Evolutionary conservation across 2,888 invertebrate genomes (phyloP).

Genomic region (Copidosoma aretas): DNA sequence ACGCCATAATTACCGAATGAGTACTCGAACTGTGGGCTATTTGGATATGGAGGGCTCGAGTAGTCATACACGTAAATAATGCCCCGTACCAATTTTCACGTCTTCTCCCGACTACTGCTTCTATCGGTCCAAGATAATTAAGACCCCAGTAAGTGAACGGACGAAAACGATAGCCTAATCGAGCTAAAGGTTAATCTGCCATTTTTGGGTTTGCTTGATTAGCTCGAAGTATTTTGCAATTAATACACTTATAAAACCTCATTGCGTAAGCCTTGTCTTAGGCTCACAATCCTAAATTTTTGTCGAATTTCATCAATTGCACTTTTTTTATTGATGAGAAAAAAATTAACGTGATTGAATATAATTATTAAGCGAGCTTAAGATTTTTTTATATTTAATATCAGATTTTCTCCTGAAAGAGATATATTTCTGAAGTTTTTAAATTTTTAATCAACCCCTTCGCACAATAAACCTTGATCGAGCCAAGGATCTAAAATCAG

Average conservation of each 20-base stretch:
- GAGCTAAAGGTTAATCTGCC: not conserved
- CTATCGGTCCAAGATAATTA: not conserved
- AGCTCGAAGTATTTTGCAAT: not conserved
- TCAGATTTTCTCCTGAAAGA: too few species aligned
- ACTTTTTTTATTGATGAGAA: not conserved
- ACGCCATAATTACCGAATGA: not conserved
- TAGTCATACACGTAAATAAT: not conserved
- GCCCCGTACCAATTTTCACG: not conserved
- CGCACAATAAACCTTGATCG: too few species aligned
- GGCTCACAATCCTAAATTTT: not conserved
- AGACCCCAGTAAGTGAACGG: not conserved
- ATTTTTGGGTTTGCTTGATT: not conserved
- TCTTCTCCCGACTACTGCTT: not conserved
- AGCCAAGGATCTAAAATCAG: too few species aligned
- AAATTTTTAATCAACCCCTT: too few species aligned
- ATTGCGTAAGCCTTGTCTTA: too few species aligned
- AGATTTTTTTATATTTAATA: not conserved
- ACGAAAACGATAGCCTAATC: not conserved
- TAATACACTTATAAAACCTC: not conserved
- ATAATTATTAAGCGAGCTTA: not conserved
- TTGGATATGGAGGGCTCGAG: not conserved
- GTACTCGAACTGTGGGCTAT: not conserved
- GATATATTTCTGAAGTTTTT: not conserved
- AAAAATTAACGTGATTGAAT: slow-evolving; percentile 1
- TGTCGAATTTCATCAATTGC: not conserved